A percentile compares a stretch with the other conserved stretches of the same genome.
Conservation (phyloP, 2,113 vertebrate genomes). For the Regulus satrapa region DNA sequence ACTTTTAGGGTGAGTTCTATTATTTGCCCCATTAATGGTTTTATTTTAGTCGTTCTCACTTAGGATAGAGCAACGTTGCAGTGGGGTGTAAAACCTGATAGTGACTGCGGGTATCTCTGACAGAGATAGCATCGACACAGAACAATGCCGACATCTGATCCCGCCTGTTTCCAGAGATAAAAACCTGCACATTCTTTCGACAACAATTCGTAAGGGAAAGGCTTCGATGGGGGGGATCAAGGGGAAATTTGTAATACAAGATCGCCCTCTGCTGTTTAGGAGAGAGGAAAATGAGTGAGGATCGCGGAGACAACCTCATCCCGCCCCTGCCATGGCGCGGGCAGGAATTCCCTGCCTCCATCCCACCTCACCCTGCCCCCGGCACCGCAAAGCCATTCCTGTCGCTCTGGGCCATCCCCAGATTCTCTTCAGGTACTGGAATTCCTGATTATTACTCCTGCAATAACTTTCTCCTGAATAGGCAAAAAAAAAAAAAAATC, state of each 20-base stretch:
- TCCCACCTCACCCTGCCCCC: not conserved
- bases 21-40: not conserved
- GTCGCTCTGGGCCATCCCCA: too few species aligned
- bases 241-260: conserved; percentile 31
- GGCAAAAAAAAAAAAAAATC: not conserved
- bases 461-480: not conserved
- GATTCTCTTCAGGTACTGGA: not conserved
- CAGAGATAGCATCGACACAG: conserved; percentile 42
- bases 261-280: conserved; percentile 44
- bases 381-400: not conserved
- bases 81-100: conserved; percentile 10
- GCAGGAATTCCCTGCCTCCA: not conserved
- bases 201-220: not conserved
- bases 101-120: not conserved
- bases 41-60: conserved; percentile 19
- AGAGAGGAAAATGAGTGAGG: not conserved
- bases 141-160: conserved; percentile 42
- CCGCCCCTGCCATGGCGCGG: too few species aligned
- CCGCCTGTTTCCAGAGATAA: not conserved
- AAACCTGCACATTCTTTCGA: not conserved
- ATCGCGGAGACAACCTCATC: too few species aligned
- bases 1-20: not conserved
- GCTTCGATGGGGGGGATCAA: not conserved
- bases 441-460: not conserved
- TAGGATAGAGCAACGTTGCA: not conserved